Conservation (phyloP, 2,797 vertebrate species). For the Peromyscus melanophrys region DNA sequence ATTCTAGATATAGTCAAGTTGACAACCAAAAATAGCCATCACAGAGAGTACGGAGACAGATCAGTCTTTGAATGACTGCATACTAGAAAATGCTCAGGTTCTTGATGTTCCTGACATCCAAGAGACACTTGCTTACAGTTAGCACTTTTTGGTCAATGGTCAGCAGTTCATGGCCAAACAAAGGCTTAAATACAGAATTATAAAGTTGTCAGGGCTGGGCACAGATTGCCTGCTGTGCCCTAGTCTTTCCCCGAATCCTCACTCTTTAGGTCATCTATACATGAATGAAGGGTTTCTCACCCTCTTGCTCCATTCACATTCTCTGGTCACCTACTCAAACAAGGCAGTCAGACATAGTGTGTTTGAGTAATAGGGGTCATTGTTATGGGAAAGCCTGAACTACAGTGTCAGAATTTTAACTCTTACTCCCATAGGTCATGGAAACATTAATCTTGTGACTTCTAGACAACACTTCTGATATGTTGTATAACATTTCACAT, state of each 20-base stretch:
- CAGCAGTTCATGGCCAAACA: neutral
- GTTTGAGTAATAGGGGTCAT: neutral
- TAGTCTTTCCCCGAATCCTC: neutral
- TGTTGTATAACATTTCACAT: neutral
- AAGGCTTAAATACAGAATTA: neutral
- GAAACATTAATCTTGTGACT: neutral
- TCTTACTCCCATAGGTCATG: neutral
- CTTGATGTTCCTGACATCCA: neutral
- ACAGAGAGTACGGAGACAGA: neutral
- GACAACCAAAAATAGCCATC: neutral
- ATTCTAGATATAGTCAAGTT: neutral
- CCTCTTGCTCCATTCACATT: neutral
- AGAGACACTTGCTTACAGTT: neutral
- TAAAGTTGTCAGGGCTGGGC: neutral
- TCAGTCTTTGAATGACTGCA: neutral
- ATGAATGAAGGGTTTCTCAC: neutral
- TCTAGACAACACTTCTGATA: neutral
- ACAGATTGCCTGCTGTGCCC: neutral
- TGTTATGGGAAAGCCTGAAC: neutral
- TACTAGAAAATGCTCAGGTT: neutral
- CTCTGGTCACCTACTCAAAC: neutral
- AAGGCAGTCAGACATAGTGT: neutral
- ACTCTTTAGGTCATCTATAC: neutral
- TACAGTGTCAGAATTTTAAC: neutral
- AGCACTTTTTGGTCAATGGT: neutral